A percentile compares a stretch with the other conserved stretches of the same genome.
Conservation (phyloP, 2,113 vertebrate genomes). For the Phaethon lepturus region DNA sequence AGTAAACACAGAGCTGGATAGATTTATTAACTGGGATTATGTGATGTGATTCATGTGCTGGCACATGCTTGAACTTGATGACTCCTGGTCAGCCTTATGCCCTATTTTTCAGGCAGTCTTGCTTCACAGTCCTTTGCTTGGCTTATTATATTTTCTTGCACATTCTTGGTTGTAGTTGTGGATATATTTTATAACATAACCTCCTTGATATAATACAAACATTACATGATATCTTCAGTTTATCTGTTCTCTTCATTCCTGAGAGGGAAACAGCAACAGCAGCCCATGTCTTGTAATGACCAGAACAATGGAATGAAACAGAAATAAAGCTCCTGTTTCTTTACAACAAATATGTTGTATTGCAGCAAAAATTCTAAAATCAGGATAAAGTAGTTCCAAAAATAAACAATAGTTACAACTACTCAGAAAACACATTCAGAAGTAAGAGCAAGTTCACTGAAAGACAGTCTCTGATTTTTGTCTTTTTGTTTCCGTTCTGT, state of each 20-base stretch:
- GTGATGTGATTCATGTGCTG: background rate
- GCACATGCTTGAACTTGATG: background rate
- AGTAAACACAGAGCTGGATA: background rate
- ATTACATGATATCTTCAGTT: background rate
- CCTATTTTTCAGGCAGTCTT: slow-evolving; percentile 11
- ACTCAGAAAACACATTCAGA: background rate
- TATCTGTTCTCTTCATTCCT: background rate
- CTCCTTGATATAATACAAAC: background rate
- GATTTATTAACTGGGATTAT: background rate
- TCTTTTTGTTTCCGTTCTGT: background rate
- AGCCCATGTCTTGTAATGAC: background rate
- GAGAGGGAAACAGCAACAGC: background rate
- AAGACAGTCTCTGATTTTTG: background rate
- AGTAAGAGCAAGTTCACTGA: background rate
- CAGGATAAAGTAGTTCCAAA: background rate
- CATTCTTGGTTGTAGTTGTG: background rate
- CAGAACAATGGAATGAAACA: background rate
- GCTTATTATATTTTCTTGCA: background rate
- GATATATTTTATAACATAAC: background rate
- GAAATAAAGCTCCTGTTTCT: background rate
- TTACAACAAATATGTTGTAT: background rate
- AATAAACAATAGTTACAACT: background rate
- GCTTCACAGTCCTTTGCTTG: background rate
- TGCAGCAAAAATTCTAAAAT: background rate
- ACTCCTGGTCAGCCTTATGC: background rate